Conservation (phyloP, 1,140 invertebrate species). For the Euwallacea fornicatus region DNA sequence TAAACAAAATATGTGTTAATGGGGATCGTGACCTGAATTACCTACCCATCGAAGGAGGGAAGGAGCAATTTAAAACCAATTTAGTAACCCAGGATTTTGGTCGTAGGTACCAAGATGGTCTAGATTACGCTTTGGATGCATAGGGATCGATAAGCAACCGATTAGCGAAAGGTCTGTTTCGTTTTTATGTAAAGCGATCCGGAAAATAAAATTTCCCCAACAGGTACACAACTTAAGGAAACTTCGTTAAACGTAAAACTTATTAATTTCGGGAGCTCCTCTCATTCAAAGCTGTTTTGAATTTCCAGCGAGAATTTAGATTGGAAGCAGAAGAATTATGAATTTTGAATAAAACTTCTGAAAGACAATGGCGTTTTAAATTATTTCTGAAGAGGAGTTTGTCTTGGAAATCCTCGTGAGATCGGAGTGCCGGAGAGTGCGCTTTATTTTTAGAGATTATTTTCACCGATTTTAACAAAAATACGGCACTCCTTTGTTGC, state of each 20-base stretch:
- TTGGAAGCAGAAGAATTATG: conserved; percentile 20
- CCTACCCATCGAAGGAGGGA: conserved; percentile 3
- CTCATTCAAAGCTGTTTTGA: conserved; percentile 22
- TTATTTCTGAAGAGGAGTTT: conserved; percentile 22
- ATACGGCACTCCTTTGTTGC: background rate
- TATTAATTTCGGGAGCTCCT: conserved; percentile 23
- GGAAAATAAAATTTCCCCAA: conserved; percentile 13
- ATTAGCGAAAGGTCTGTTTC: background rate
- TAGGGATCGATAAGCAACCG: too few relatives aligned
- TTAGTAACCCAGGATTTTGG: background rate
- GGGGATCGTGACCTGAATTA: conserved; percentile 28
- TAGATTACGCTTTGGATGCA: too few relatives aligned
- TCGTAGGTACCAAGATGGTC: too few relatives aligned
- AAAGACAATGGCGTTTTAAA: conserved; percentile 22
- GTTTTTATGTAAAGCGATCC: conserved; percentile 1
- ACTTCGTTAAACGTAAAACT: conserved; percentile 22
- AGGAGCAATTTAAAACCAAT: conserved; percentile 26
- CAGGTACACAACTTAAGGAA: conserved; percentile 22
- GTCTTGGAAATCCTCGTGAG: conserved; percentile 5
- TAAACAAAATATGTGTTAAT: conserved; percentile 16
- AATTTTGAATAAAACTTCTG: conserved; percentile 25
- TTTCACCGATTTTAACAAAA: conserved; percentile 17
- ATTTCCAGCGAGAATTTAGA: conserved; percentile 23
- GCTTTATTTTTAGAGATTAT: conserved; percentile 15
- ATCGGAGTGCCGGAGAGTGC: conserved; percentile 10